These are phyloP conservation scores for Smithornis capensis DNA, from an alignment of 2,113 vertebrate species.

Conservation along the genomic window DNA sequence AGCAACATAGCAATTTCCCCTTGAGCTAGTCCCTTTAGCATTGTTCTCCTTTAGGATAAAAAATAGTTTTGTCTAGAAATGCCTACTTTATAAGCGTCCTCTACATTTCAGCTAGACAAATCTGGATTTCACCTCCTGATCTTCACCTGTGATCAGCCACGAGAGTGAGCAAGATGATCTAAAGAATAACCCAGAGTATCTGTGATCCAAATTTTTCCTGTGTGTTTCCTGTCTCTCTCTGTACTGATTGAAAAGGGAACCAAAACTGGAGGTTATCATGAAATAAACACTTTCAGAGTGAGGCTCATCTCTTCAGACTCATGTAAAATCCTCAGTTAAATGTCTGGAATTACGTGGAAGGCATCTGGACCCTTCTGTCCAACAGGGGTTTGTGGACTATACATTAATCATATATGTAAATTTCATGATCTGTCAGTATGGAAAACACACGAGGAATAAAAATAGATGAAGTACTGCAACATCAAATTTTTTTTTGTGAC, in stretches of 20 bases:
- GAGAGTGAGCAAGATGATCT: background rate
- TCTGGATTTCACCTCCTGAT: background rate
- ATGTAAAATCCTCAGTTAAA: rapidly evolving
- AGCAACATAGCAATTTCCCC: background rate
- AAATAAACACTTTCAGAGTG: background rate
- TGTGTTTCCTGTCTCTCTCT: background rate
- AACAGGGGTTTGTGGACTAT: background rate
- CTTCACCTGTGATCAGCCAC: background rate
- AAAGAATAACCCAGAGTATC: background rate
- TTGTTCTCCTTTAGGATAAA: background rate
- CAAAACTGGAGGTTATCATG: background rate
- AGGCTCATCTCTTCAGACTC: background rate
- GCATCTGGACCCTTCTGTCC: background rate
- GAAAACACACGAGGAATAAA: background rate
- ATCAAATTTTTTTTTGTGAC: background rate
- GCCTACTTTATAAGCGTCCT: background rate
- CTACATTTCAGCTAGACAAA: background rate
- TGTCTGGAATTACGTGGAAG: background rate
- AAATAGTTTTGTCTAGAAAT: background rate
- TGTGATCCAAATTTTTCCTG: background rate
- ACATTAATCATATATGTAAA: background rate
- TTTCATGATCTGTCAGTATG: background rate
- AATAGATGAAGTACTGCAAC: background rate
- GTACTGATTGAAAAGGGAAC: background rate
- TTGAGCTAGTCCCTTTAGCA: background rate